Conservation (phyloP, 2,113 vertebrate genomes). For the Oplegnathus fasciatus region DNA sequence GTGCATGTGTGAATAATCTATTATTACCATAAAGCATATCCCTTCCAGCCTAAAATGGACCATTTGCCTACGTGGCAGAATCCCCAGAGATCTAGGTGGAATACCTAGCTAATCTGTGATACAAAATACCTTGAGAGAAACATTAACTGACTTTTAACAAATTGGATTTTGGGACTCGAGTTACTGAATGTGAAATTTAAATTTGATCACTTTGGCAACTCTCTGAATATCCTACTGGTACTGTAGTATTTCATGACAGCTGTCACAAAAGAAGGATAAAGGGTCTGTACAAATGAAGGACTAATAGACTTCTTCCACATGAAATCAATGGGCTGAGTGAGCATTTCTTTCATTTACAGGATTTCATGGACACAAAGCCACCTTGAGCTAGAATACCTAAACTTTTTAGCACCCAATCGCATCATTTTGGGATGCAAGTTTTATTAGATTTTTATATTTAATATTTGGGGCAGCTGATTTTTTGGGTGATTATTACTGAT, state of each 20-base stretch:
- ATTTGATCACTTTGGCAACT: background rate
- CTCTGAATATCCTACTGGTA: background rate
- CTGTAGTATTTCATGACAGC: background rate
- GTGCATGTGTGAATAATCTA: slow-evolving; percentile 5
- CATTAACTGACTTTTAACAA: slow-evolving; percentile 12
- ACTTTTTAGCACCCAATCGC: too few species aligned
- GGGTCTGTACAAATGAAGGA: too few species aligned
- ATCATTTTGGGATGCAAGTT: too few species aligned
- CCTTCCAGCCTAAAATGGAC: slow-evolving; percentile 32
- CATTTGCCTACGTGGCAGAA: slow-evolving; percentile 42
- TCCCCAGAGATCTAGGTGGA: slow-evolving; percentile 31
- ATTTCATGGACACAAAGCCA: too few species aligned
- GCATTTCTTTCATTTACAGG: too few species aligned
- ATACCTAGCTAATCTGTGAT: slow-evolving; percentile 7
- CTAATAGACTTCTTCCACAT: too few species aligned
- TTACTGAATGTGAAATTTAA: background rate
- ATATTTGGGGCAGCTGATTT: background rate
- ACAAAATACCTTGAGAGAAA: slow-evolving; percentile 20
- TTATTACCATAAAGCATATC: slow-evolving; percentile 33
- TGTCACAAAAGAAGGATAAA: background rate
- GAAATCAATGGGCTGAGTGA: too few species aligned
- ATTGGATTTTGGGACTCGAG: background rate
- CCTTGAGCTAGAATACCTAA: too few species aligned
- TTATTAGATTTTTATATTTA: too few species aligned
- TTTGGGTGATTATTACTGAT: too few species aligned